Conservation (phyloP, 2,888 invertebrate genomes). For the Cybosia mesomella region DNA sequence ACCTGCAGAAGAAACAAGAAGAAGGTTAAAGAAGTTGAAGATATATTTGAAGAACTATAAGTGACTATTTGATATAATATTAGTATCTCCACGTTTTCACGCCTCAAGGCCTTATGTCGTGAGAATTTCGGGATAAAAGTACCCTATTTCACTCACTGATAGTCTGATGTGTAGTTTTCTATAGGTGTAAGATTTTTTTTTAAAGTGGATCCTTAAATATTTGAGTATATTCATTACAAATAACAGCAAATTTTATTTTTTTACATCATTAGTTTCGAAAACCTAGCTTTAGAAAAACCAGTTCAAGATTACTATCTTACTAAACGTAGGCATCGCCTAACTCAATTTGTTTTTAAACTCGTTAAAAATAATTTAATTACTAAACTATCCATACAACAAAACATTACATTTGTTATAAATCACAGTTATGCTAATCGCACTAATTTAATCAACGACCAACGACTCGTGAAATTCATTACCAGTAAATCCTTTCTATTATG, state of each 20-base stretch:
- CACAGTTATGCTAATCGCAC: slow-evolving; percentile 9
- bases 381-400: neutral
- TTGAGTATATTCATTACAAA: neutral
- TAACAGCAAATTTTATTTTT: neutral
- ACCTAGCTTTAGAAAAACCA: neutral
- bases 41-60: neutral
- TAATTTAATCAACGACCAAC: slow-evolving; percentile 18
- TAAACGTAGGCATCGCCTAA: neutral
- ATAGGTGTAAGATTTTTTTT: neutral
- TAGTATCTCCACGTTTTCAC: neutral
- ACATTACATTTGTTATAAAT: neutral
- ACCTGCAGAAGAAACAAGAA: slow-evolving; percentile 62
- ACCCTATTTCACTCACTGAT: neutral
- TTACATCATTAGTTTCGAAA: neutral
- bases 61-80: neutral
- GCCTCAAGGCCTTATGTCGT: neutral
- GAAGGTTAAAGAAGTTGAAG: neutral
- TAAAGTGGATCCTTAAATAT: neutral
- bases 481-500: slow-evolving; percentile 31
- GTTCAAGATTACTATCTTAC: neutral
- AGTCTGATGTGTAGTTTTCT: too few relatives aligned
- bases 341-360: neutral
- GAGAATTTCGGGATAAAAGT: neutral
- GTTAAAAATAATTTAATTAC: neutral
- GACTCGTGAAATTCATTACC: slow-evolving; percentile 36